Evolutionary conservation across 2,113 vertebrate genomes (phyloP).

Genomic region (Corynorhinus townsendii): DNA sequence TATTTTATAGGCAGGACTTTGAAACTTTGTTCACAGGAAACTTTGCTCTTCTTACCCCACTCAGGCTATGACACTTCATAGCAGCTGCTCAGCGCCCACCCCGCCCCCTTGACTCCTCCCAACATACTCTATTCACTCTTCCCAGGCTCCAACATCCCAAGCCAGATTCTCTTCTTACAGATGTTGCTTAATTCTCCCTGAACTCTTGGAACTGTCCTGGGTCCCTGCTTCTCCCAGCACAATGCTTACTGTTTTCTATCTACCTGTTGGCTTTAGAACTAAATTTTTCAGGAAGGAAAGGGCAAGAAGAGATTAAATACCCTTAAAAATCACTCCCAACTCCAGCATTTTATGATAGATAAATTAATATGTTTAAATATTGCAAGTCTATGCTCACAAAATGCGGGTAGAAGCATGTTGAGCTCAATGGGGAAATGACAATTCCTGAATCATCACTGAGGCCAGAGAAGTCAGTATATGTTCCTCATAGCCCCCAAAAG

Average conservation of each 20-base stretch:
- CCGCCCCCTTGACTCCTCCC: neutral
- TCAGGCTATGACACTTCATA: neutral
- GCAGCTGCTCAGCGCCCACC: neutral
- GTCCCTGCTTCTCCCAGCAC: neutral
- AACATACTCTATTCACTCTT: neutral
- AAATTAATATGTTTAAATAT: slow-evolving; percentile 24
- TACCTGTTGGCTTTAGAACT: neutral
- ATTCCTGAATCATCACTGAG: neutral
- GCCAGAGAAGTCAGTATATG: neutral
- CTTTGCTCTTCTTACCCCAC: neutral
- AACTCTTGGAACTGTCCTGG: neutral
- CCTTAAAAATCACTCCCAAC: neutral
- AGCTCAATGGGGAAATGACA: neutral
- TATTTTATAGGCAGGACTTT: neutral
- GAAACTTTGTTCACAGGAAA: neutral
- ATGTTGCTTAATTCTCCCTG: neutral
- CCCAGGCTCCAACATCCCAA: neutral
- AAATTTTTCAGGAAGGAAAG: neutral
- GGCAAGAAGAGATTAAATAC: neutral
- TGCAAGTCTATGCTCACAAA: slow-evolving; percentile 1
- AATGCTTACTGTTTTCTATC: neutral
- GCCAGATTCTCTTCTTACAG: neutral
- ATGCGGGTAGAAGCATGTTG: neutral
- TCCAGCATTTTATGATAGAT: neutral
- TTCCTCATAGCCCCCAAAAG: neutral